phyloP scores from a whole-genome alignment of 2,113 vertebrate species.

The Neofelis nebulosa region DNA sequence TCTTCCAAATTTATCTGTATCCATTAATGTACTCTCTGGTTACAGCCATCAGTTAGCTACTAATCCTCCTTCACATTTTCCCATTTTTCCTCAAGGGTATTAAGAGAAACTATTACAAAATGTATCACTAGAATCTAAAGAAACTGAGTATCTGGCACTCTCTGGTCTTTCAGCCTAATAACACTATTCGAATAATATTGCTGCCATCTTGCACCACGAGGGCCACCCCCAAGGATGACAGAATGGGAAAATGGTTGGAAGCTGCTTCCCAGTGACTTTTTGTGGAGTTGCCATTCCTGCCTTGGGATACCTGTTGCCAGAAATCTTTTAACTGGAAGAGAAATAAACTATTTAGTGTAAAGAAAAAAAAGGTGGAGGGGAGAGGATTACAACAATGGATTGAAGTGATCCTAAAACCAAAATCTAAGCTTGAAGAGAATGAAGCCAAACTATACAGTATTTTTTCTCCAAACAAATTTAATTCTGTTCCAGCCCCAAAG shows the following conservation, averaged over 20 bases:
- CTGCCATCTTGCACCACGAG: neutral
- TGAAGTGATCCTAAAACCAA: conserved; percentile 28
- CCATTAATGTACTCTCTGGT: neutral
- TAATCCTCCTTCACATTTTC: neutral
- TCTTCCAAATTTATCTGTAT: neutral
- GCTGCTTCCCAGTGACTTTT: neutral
- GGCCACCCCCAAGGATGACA: neutral
- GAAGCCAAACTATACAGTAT: conserved; percentile 33
- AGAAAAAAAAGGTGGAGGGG: neutral
- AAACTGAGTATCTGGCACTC: neutral
- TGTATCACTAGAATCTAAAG: neutral
- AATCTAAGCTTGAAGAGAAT: conserved; percentile 33
- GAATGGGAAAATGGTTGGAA: neutral
- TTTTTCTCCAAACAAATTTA: conserved; percentile 73
- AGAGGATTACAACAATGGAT: neutral
- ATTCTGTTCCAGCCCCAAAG: conserved; percentile 57
- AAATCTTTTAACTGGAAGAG: neutral
- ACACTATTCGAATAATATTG: neutral
- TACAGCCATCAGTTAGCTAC: neutral
- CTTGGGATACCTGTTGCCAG: neutral
- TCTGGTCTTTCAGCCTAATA: neutral
- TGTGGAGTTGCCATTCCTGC: neutral
- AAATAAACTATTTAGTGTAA: conserved; percentile 11
- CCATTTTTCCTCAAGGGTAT: conserved; percentile 3
- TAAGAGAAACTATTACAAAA: neutral